phyloP scores from a whole-genome alignment of 2,113 vertebrate genomes.

The Ifrita kowaldi region DNA sequence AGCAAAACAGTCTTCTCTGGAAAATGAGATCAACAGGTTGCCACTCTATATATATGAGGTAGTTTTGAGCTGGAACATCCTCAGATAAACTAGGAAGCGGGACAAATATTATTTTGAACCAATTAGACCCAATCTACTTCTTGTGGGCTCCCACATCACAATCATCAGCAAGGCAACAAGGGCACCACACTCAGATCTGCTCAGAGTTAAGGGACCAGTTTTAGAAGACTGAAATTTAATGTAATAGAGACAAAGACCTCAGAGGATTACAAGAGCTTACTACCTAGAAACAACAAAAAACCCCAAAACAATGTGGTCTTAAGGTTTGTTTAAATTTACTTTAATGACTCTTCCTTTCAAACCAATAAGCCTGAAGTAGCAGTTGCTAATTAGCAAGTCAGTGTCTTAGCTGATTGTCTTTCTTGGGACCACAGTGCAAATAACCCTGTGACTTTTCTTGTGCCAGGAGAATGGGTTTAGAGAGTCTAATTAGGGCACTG shows the following conservation, averaged over 20 bases:
- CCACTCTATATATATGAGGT: background rate
- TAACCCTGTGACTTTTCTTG: background rate
- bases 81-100: background rate
- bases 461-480: background rate
- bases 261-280: background rate
- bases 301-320: accelerated
- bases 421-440: background rate
- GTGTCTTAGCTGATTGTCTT: background rate
- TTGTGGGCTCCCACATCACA: background rate
- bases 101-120: conserved; percentile 1
- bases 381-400: background rate
- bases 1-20: background rate
- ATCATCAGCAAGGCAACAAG: background rate
- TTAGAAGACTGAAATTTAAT: background rate
- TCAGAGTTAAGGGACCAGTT: background rate
- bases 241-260: background rate
- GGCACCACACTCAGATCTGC: background rate
- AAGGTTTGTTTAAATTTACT: background rate
- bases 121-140: background rate
- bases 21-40: background rate
- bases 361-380: background rate
- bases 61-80: background rate
- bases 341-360: background rate
- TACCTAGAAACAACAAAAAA: background rate
- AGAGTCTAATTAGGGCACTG: background rate